Evolutionary conservation across 2,113 vertebrate genomes (phyloP).

Genomic region (Tringa solitaria): DNA sequence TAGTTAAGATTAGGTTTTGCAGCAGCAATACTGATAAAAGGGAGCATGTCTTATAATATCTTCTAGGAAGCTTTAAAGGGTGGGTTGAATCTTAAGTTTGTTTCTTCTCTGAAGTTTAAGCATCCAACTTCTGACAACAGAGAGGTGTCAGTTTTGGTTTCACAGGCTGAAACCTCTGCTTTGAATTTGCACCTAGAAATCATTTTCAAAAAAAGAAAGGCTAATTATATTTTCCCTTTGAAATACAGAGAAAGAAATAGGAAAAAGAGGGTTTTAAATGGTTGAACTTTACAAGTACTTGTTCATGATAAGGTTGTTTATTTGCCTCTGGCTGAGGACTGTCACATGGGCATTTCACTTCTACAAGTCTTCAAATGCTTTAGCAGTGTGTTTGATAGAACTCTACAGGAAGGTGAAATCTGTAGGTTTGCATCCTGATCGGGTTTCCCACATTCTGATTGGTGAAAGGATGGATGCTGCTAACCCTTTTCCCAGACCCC

Average conservation of each 20-base stretch:
- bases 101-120: neutral
- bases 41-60: neutral
- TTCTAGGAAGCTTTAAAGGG: neutral
- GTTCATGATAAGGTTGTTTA: neutral
- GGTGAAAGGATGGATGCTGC: neutral
- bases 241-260: neutral
- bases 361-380: neutral
- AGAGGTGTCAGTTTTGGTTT: neutral
- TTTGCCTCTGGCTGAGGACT: neutral
- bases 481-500: neutral
- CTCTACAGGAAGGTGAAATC: neutral
- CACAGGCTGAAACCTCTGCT: neutral
- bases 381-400: neutral
- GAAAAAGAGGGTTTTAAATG: neutral
- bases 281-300: neutral
- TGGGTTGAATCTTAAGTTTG: neutral
- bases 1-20: neutral
- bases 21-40: neutral
- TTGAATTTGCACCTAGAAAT: neutral
- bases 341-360: neutral
- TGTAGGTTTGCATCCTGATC: neutral
- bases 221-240: neutral
- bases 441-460: neutral
- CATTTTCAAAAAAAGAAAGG: neutral
- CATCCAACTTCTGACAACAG: neutral